A percentile compares a stretch with the other conserved stretches of the same genome.
Conservation (phyloP, 2,797 vertebrate species). For the Chaetodon trifasciatus region DNA sequence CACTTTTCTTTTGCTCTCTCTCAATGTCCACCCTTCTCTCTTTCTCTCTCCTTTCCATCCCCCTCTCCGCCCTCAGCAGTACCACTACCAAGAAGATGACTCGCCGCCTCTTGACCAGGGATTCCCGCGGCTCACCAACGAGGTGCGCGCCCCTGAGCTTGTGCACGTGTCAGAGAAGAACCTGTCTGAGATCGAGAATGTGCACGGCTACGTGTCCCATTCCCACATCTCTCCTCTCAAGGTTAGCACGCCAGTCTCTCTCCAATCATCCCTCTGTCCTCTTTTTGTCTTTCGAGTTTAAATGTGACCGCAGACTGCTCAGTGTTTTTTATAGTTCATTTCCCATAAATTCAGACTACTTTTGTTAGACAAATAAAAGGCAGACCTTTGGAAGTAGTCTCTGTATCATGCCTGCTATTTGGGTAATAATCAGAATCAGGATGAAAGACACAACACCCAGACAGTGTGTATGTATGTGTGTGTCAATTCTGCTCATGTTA, state of each 20-base stretch:
- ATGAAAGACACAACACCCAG: too few species aligned
- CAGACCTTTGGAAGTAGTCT: too few species aligned
- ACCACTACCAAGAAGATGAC: constrained; percentile 96
- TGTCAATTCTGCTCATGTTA: not conserved
- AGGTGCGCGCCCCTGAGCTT: constrained; percentile 93
- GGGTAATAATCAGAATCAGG: too few species aligned
- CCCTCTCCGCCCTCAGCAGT: constrained; percentile 83
- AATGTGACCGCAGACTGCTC: not conserved
- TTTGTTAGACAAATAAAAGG: not conserved
- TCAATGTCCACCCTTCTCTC: not conserved
- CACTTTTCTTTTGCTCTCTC: not conserved
- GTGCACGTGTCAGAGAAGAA: constrained; percentile 98
- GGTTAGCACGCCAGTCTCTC: constrained; percentile 82
- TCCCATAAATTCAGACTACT: not conserved
- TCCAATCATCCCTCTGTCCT: not conserved
- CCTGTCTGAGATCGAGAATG: constrained; percentile 97
- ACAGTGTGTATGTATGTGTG: too few species aligned
- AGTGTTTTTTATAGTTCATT: not conserved
- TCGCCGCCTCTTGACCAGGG: constrained; percentile 91
- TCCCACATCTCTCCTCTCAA: constrained; percentile 98
- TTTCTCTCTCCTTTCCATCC: not conserved
- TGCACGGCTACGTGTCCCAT: constrained; percentile 96
- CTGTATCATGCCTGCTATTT: too few species aligned
- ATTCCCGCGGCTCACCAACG: constrained; percentile 92
- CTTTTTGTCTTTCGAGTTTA: not conserved